A percentile compares a stretch with the other conserved stretches of the same genome.
Conservation (phyloP, 2,797 vertebrate genomes). For the Picus viridis region DNA sequence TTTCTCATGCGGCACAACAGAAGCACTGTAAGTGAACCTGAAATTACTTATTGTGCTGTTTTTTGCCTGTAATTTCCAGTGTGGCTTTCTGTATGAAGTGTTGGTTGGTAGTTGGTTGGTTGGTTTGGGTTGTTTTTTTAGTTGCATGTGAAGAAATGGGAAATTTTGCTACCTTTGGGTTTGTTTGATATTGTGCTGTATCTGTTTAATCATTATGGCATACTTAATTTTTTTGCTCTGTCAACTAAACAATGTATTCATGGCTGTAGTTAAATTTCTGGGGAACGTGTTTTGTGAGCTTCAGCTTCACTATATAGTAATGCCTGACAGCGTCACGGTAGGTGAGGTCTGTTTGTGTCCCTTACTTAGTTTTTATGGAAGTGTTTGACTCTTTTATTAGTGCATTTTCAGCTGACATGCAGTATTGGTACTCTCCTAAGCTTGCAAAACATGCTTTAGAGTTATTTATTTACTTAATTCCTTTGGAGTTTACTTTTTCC, state of each 20-base stretch:
- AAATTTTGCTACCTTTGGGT: slow-evolving; percentile 17
- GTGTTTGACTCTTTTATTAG: not conserved
- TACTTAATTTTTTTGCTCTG: slow-evolving; percentile 7
- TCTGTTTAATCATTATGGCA: slow-evolving; percentile 21
- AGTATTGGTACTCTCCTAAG: not conserved
- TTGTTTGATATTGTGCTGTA: slow-evolving; percentile 32
- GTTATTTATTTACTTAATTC: not conserved
- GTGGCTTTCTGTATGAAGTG: slow-evolving; percentile 37
- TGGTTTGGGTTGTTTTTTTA: not conserved
- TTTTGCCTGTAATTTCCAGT: slow-evolving; percentile 41
- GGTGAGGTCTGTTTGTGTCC: not conserved
- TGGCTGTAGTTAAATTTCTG: not conserved
- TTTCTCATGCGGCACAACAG: slow-evolving; percentile 77
- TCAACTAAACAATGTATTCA: slow-evolving; percentile 18
- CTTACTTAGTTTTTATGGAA: not conserved
- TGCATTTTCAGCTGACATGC: not conserved
- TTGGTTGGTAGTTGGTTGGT: not conserved
- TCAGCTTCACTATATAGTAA: not conserved
- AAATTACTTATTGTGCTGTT: slow-evolving; percentile 44
- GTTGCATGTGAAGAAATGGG: slow-evolving; percentile 53
- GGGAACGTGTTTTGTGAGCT: not conserved
- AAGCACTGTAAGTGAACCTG: slow-evolving; percentile 79
- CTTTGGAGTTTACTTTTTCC: not conserved
- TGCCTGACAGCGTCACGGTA: not conserved
- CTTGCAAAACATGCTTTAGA: not conserved